Conservation (phyloP, 2,113 vertebrate genomes). For the Poeciliopsis retropinna region DNA sequence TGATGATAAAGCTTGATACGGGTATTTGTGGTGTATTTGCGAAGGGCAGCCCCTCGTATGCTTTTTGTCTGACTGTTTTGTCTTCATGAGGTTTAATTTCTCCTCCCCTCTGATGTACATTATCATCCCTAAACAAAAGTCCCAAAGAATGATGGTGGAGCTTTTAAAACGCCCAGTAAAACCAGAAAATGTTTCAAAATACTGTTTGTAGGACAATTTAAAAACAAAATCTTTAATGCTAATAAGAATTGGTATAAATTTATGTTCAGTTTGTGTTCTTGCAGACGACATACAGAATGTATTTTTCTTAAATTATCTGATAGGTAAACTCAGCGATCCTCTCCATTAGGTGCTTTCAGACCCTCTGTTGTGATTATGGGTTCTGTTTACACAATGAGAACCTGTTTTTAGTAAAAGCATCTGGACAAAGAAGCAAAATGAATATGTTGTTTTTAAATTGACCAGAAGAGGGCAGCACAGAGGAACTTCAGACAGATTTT, state of each 20-base stretch:
- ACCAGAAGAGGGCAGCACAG: conserved; percentile 67
- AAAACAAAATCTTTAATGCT: background rate
- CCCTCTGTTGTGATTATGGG: conserved; percentile 4
- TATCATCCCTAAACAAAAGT: background rate
- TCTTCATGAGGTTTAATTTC: background rate
- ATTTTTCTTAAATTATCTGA: background rate
- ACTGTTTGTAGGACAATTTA: background rate
- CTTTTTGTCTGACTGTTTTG: background rate
- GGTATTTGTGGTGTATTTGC: conserved; percentile 35
- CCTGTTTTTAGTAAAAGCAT: conserved; percentile 43
- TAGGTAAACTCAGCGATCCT: background rate
- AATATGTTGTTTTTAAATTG: conserved; percentile 23
- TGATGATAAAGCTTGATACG: conserved; percentile 16
- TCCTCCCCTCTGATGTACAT: background rate
- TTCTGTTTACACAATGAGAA: conserved; percentile 43
- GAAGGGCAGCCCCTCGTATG: conserved; percentile 33
- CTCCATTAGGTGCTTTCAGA: conserved; percentile 6
- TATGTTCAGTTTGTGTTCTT: background rate
- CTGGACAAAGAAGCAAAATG: conserved; percentile 20
- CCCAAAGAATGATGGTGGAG: background rate
- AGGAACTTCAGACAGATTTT: background rate
- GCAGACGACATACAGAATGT: background rate
- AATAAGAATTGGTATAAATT: background rate
- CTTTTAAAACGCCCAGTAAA: background rate
- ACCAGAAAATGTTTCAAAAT: background rate